Evolutionary conservation across 2,888 invertebrate genomes (phyloP), one percentile per base, ranked within the genome.

Genomic region (Metellina segmentata): DNA sequence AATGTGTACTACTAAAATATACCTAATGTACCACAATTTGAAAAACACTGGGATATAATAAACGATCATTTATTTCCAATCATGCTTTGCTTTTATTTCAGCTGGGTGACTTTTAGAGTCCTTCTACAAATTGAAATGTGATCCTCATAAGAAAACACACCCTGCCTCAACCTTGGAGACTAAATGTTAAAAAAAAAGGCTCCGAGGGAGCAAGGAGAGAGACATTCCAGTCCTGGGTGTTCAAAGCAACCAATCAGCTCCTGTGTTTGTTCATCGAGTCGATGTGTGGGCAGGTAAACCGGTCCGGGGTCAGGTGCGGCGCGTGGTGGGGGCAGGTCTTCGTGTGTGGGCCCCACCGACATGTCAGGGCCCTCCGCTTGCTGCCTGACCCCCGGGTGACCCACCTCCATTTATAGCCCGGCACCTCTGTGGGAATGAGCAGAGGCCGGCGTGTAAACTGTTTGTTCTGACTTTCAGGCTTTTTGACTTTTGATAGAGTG

Each of bases 231-330:
- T 78, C n/a, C 51, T 52, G 71, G 83, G 20, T 72, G 81, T 61
- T 74, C 49, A 86, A 91, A 82, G 9, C 81, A 49, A 81, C 90
- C 90, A 90, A 85, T 71, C 90, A 86, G 90, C 90, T 90, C 75
- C 90, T 61, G 90, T 83, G 87, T 87, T 87, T 87, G 91, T 51
- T 79, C 81, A 69, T n/a, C 34, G 81, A n/a, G 75, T 83, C 53
- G 48, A 89, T 77, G 86, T 90, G 90, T 90, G 87, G 91, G 87
- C 91, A 91, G 91, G 87, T 91, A 91, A 87, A 87, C 91, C 87
- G 77, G 91, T 87, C 85, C 61, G 49, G 49, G 75, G 74, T 90
- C 83, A 87, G 87, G 91, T 87, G 87, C 69, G 87, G 81, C 81
- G 81, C 88, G 88, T 81, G 78, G 85, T 79, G 69, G 90, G 90